These are phyloP conservation scores for Piliocolobus tephrosceles DNA, from an alignment of 2,113 vertebrate genomes.

Conservation along the genomic window DNA sequence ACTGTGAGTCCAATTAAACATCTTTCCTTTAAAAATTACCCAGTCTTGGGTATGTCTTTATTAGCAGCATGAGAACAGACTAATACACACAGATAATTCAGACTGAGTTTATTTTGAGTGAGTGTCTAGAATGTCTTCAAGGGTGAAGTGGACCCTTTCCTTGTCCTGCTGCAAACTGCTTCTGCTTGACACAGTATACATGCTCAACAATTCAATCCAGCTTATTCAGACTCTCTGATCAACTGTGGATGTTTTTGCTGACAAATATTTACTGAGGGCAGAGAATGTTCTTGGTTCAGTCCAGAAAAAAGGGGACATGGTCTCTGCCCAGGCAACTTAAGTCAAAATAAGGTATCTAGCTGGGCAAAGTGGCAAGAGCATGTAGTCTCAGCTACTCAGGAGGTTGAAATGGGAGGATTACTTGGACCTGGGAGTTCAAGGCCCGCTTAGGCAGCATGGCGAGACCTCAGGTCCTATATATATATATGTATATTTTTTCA, in stretches of 20 bases:
- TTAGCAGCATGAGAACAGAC: no score
- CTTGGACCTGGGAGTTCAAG: background rate
- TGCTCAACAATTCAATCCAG: no score
- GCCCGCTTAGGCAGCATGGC: background rate
- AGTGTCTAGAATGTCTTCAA: background rate
- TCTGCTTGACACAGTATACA: background rate
- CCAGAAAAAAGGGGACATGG: background rate
- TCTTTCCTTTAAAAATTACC: no score
- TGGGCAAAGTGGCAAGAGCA: background rate
- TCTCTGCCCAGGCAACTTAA: background rate
- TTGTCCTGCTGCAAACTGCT: background rate
- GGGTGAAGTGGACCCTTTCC: background rate
- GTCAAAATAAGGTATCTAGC: background rate
- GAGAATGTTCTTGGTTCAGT: background rate
- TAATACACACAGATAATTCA: background rate
- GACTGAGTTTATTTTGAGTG: background rate
- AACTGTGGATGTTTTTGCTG: background rate
- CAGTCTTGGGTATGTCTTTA: no score
- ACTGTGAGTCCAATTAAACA: no score
- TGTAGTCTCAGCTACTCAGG: background rate
- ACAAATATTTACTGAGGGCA: background rate
- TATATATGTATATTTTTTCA: no score
- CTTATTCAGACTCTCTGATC: background rate
- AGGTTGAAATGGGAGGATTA: background rate
- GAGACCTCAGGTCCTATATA: background rate